These are phyloP conservation scores for Eumerus sabulonum DNA, from an alignment of 2,888 invertebrate genomes.

Conservation along the genomic window DNA sequence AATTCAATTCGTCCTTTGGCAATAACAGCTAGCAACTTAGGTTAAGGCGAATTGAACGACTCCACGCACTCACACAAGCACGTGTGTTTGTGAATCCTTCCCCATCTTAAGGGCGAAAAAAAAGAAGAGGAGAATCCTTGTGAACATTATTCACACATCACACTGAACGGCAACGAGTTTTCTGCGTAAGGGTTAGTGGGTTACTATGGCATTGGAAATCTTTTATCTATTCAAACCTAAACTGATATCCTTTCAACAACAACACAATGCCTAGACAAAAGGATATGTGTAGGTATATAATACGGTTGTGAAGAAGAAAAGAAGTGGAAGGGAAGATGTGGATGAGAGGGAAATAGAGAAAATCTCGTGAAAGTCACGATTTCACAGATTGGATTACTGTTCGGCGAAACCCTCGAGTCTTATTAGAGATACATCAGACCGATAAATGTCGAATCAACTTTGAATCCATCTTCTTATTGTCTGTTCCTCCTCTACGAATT, in stretches of 20 bases:
- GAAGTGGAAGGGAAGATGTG: not conserved
- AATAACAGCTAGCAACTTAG: too few relatives aligned
- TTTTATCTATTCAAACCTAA: slow-evolving; percentile 54
- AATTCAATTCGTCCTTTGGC: too few relatives aligned
- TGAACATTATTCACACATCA: slow-evolving; percentile 62
- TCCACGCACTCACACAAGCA: not conserved
- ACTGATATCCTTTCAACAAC: slow-evolving; percentile 55
- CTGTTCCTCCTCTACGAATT: too few relatives aligned
- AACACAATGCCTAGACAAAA: slow-evolving; percentile 13
- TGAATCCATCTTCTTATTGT: slow-evolving; percentile 5
- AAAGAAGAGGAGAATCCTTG: slow-evolving; percentile 32
- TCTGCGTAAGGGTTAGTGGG: slow-evolving; percentile 1
- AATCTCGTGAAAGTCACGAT: slow-evolving; percentile 53
- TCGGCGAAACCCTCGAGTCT: slow-evolving; percentile 48
- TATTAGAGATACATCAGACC: slow-evolving; percentile 60
- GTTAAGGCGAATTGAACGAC: not conserved
- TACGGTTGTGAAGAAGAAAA: too few relatives aligned
- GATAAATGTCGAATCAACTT: slow-evolving; percentile 61
- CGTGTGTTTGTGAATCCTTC: too few relatives aligned
- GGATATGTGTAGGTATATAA: not conserved
- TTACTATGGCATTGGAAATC: slow-evolving; percentile 56
- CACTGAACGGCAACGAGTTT: slow-evolving; percentile 47
- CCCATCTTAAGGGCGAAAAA: not conserved
- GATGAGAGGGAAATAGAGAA: slow-evolving; percentile 25
- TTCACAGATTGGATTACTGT: slow-evolving; percentile 61